phyloP scores from a whole-genome alignment of 2,888 invertebrate genomes.

The Metacarcinus magister region DNA sequence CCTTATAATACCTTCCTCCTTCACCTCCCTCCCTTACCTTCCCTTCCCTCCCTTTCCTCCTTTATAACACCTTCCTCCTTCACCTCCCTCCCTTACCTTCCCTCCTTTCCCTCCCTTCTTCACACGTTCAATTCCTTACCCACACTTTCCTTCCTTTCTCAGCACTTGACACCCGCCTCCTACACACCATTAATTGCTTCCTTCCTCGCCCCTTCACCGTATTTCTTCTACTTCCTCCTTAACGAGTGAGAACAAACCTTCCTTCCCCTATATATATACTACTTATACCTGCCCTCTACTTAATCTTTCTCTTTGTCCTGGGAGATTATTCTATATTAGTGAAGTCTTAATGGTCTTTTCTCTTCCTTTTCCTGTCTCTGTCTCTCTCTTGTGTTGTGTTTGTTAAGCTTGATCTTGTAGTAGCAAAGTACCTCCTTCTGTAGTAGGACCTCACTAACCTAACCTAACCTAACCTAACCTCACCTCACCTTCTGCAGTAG shows the following conservation, averaged over 20 bases:
- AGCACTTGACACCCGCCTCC: background rate
- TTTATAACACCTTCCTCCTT: background rate
- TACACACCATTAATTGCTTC: background rate
- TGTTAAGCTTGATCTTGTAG: too few species aligned
- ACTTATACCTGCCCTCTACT: background rate
- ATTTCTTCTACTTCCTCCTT: background rate
- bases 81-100: background rate
- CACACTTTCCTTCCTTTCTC: constrained; percentile 37
- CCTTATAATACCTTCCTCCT: too few species aligned
- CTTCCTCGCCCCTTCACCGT: background rate
- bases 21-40: background rate
- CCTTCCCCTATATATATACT: background rate
- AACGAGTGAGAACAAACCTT: background rate
- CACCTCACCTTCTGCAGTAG: too few species aligned
- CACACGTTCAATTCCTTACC: background rate
- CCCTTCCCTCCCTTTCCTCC: background rate
- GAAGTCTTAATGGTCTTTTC: too few species aligned
- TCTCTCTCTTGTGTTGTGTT: too few species aligned
- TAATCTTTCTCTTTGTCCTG: background rate
- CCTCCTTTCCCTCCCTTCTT: background rate
- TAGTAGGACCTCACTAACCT: too few species aligned
- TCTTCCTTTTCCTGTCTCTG: too few species aligned
- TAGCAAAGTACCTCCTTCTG: too few species aligned
- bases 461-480: too few species aligned
- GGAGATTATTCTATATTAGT: too few species aligned